Base-by-base conservation (phyloP, 2,113 vertebrate species). In the Macrotus californicus region DNA sequence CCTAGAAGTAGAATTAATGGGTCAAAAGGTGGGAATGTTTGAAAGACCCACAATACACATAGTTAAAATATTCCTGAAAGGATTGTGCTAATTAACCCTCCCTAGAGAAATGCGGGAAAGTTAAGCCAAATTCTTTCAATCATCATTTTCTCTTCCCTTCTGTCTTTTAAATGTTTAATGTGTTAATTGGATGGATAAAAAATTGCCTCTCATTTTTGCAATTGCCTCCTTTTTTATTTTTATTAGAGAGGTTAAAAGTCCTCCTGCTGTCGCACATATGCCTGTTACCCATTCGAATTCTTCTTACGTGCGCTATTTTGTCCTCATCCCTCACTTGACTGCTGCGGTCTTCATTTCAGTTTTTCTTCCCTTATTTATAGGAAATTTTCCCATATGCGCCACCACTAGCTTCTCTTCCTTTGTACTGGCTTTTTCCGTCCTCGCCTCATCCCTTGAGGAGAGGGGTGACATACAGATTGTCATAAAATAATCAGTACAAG, bases 131-230 rank as follows among this genome's bases (percentile, higher is more conserved):
- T 34, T 89, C n/a, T 92, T 95, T 77, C 85, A 95, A 89, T 88
- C 50, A 87, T 50, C 56, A 85, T 92, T 93, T 95, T 96, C 77
- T 94, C 61, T 64, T 81, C 52, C 96, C 83, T 94, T 52, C 50
- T 86, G 36, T 95, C 89, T 92, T 92, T 90, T 39, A 89, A 93
- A 95, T n/a, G 81, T 96, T 96, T 95, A 95, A 96, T 95, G 70
- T 92, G 52, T 93, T 96, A 94, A 96, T 95, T 95, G 88, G 81
- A 85, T 92, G 41, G 39, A 66, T 94, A 54, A 95, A 93, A 92
- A 96, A 43, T 50, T 73, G 52, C 54, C 18, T 93, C 77, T 93
- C 15, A 0, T 41, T 89, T 94, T 87, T 90, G 73, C 15, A 76
- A 31, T 31, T 59, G 54, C 36, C 10, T 96, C 46, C 43, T 87